A percentile compares a stretch with the other conserved stretches of the same genome.
These are phyloP conservation scores for Calidris pugnax DNA, from an alignment of 2,113 vertebrate species.

Conservation along the genomic window DNA sequence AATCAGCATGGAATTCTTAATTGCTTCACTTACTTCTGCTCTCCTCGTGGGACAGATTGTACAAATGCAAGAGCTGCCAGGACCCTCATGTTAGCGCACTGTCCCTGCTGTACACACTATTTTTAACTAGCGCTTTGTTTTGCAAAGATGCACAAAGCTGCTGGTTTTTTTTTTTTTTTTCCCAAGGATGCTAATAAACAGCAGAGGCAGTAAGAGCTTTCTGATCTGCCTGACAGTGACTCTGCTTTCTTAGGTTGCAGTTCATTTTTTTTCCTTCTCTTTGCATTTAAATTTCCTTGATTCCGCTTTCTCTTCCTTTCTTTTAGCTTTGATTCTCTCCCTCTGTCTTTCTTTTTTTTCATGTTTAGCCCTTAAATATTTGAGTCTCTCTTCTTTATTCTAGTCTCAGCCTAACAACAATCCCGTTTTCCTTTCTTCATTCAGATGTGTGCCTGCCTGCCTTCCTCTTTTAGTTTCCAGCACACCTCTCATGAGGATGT, in stretches of 20 bases:
- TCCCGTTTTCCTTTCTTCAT: not conserved
- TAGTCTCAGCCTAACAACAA: not conserved
- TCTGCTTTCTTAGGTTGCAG: not conserved
- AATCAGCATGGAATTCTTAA: conserved; percentile 92
- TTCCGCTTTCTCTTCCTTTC: not conserved
- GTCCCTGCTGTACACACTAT: conserved; percentile 69
- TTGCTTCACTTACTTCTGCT: conserved; percentile 86
- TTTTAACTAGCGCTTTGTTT: conserved; percentile 76
- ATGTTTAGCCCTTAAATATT: not conserved
- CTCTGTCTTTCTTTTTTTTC: not conserved
- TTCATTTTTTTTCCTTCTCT: not conserved
- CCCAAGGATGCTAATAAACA: conserved; percentile 50
- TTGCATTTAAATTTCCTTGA: not conserved
- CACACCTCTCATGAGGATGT: conserved; percentile 70
- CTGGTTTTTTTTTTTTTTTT: not conserved
- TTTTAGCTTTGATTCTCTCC: not conserved
- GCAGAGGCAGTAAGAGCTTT: conserved; percentile 25
- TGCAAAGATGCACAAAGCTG: conserved; percentile 68
- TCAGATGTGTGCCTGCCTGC: not conserved
- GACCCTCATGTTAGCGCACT: conserved; percentile 69
- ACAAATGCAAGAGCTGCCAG: conserved; percentile 73
- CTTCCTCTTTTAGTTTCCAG: conserved; percentile 39
- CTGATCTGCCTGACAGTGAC: not conserved
- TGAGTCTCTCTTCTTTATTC: not conserved
- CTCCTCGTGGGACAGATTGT: conserved; percentile 84